A percentile compares a stretch with the other conserved stretches of the same genome.
Evolutionary conservation across 1,140 invertebrate species (phyloP).

Genomic region (Hesperophylax magnus): DNA sequence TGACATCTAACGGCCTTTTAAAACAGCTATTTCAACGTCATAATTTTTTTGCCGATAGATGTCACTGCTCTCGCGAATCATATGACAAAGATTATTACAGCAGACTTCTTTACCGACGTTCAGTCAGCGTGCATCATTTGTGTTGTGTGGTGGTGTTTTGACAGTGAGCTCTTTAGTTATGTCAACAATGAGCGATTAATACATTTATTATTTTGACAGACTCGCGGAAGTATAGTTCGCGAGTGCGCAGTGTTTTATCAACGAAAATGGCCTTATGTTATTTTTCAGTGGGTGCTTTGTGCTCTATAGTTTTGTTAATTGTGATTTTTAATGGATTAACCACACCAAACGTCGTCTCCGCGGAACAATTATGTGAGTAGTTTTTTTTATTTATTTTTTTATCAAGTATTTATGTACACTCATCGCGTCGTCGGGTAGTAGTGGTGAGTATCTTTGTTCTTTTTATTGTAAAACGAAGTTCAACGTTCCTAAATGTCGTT

Average conservation of each 20-base stretch:
- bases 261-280: conserved; percentile 34
- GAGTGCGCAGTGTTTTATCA: conserved; percentile 13
- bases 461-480: conserved; percentile 10
- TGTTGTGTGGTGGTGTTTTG: conserved; percentile 7
- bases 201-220: conserved; percentile 33
- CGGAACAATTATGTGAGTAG: conserved; percentile 34
- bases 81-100: background rate
- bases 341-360: background rate
- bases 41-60: background rate
- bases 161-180: conserved; percentile 33
- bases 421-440: background rate
- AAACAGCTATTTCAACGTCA: background rate
- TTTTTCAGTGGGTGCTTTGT: conserved; percentile 1
- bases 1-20: conserved; percentile 1
- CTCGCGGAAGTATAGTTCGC: conserved; percentile 30
- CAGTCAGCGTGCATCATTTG: conserved; percentile 22
- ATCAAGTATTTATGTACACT: background rate
- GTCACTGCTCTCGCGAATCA: background rate
- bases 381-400: conserved; percentile 12
- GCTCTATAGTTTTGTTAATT: conserved; percentile 24
- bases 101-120: conserved; percentile 6
- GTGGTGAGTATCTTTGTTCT: background rate
- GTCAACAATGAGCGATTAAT: conserved; percentile 39
- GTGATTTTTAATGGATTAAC: conserved; percentile 33
- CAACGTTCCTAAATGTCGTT: conserved; percentile 6